phyloP scores from a whole-genome alignment of 2,888 invertebrate genomes.

The Odontomyia ornata region DNA sequence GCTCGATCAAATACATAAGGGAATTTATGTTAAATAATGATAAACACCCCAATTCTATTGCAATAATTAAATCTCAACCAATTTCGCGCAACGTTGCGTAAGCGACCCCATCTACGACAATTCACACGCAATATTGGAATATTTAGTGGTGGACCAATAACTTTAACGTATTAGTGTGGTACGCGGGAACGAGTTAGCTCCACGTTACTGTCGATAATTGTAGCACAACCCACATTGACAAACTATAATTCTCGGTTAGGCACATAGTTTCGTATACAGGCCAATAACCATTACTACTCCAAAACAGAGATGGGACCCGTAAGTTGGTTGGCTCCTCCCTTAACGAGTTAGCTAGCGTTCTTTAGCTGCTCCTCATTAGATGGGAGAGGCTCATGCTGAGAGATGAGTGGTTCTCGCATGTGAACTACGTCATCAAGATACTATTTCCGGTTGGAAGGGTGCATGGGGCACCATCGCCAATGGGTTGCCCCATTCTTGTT shows the following conservation, averaged over 20 bases:
- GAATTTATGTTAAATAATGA: conserved; percentile 62
- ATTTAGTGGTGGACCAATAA: conserved; percentile 62
- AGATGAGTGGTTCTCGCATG: too few relatives aligned
- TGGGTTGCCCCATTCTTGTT: too few relatives aligned
- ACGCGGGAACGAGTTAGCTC: conserved; percentile 58
- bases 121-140: conserved; percentile 50
- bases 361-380: too few relatives aligned
- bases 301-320: too few relatives aligned
- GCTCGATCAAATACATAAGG: conserved; percentile 63
- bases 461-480: too few relatives aligned
- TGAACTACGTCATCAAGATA: too few relatives aligned
- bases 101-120: conserved; percentile 53
- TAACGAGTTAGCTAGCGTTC: too few relatives aligned
- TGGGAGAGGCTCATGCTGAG: too few relatives aligned
- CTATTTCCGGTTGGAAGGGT: too few relatives aligned
- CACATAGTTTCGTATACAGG: conserved; percentile 60
- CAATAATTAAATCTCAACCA: conserved; percentile 57
- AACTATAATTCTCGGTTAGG: conserved; percentile 59
- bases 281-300: conserved; percentile 57
- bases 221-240: conserved; percentile 62
- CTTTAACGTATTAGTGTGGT: conserved; percentile 58
- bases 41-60: conserved; percentile 60
- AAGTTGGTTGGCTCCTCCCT: too few relatives aligned
- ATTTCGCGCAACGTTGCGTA: conserved; percentile 56
- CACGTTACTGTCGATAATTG: conserved; percentile 62